A percentile compares a stretch with the other conserved stretches of the same genome.
Evolutionary conservation across 1,140 invertebrate genomes (phyloP).

Genomic region (Conus betulinus): DNA sequence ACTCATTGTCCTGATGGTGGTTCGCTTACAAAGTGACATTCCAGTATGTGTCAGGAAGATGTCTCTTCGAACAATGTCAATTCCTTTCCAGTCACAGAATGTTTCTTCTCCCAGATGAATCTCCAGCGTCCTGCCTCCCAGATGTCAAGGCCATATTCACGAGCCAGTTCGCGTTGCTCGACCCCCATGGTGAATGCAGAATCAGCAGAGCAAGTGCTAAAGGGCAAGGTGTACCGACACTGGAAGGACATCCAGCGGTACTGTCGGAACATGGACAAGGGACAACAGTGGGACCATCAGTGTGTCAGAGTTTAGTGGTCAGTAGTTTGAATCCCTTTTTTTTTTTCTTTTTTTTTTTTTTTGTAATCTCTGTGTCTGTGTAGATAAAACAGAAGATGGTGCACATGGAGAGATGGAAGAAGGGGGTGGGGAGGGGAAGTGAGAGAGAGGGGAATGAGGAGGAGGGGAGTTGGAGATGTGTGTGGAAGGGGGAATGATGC

Average conservation of each 20-base stretch:
- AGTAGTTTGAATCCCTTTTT: not conserved
- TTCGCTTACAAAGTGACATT: too few species aligned
- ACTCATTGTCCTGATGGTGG: too few species aligned
- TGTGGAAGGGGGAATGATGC: too few species aligned
- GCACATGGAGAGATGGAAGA: not conserved
- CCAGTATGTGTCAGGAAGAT: too few species aligned
- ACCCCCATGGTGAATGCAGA: slow-evolving; percentile 71
- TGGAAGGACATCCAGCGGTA: slow-evolving; percentile 70
- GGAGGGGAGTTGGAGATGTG: too few species aligned
- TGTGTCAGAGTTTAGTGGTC: slow-evolving; percentile 60
- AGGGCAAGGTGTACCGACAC: slow-evolving; percentile 61
- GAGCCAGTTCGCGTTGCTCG: slow-evolving; percentile 52
- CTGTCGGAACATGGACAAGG: slow-evolving; percentile 61
- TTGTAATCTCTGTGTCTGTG: too few species aligned
- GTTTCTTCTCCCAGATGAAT: not conserved
- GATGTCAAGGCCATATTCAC: slow-evolving; percentile 49
- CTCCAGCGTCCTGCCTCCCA: slow-evolving; percentile 44
- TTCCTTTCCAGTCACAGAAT: too few species aligned
- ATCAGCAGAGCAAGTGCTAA: slow-evolving; percentile 59
- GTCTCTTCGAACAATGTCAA: too few species aligned
- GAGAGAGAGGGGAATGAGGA: too few species aligned
- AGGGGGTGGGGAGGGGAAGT: not conserved
- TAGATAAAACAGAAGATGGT: not conserved
- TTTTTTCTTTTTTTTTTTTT: not conserved
- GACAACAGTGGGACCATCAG: slow-evolving; percentile 66